phyloP scores from a whole-genome alignment of 2,113 vertebrate genomes.

The Grantiella picta region DNA sequence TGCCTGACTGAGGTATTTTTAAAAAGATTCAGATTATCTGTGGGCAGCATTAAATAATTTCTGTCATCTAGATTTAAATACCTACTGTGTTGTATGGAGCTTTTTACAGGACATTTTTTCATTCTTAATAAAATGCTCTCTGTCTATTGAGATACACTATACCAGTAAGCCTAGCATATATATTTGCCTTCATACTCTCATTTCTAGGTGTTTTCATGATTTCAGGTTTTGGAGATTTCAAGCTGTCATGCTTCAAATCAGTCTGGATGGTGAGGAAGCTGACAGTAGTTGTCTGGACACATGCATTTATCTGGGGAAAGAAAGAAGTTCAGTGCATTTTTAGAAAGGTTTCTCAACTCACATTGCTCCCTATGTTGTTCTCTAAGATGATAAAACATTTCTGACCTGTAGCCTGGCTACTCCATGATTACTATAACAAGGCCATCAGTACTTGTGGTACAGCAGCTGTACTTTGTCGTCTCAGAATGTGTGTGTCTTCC shows the following conservation, averaged over 20 bases:
- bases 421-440: not conserved
- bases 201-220: conserved; percentile 3
- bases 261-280: not conserved
- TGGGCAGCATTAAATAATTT: not conserved
- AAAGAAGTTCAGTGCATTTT: not conserved
- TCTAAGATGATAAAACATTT: not conserved
- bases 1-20: not conserved
- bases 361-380: not conserved
- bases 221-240: not conserved
- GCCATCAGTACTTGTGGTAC: not conserved
- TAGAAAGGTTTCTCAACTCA: not conserved
- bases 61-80: not conserved
- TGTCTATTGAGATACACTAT: not conserved
- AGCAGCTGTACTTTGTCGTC: not conserved
- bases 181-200: not conserved
- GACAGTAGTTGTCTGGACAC: not conserved
- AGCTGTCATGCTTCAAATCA: not conserved
- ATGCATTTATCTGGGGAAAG: not conserved
- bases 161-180: not conserved
- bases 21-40: not conserved
- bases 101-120: not conserved
- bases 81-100: not conserved
- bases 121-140: not conserved
- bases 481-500: not conserved
- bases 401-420: not conserved